Conservation (phyloP, 2,113 vertebrate genomes). For the Syngnathus scovelli region DNA sequence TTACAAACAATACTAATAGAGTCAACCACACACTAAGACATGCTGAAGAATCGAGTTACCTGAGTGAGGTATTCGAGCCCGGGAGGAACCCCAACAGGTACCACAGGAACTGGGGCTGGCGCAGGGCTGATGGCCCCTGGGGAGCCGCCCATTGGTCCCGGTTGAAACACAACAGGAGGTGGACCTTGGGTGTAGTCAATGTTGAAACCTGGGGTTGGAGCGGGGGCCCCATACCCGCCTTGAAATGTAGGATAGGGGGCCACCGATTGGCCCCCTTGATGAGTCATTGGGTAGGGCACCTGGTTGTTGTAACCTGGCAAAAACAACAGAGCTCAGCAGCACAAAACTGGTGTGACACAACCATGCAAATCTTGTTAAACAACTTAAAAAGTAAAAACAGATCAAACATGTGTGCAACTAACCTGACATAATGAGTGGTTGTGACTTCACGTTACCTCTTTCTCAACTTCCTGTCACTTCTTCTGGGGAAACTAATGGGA, state of each 20-base stretch:
- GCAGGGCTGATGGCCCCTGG: neutral
- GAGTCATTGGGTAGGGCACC: slow-evolving; percentile 59
- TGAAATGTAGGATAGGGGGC: slow-evolving; percentile 64
- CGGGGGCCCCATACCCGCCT: slow-evolving; percentile 53
- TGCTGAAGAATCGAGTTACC: slow-evolving; percentile 53
- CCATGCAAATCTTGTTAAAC: neutral
- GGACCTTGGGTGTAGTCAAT: slow-evolving; percentile 57
- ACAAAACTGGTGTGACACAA: neutral
- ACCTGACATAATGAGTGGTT: neutral
- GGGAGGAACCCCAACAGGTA: slow-evolving; percentile 70
- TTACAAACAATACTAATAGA: neutral
- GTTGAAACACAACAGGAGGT: slow-evolving; percentile 63
- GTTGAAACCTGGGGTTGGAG: slow-evolving; percentile 65
- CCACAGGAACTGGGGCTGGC: neutral
- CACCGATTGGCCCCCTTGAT: slow-evolving; percentile 56
- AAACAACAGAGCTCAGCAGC: neutral
- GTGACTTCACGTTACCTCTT: neutral
- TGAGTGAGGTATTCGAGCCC: slow-evolving; percentile 81
- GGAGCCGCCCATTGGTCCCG: slow-evolving; percentile 34
- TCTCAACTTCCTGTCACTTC: too few relatives aligned
- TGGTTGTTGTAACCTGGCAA: slow-evolving; percentile 65
- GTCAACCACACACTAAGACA: neutral
- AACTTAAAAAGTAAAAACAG: neutral
- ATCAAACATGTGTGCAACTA: neutral
- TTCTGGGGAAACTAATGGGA: neutral